Evolutionary conservation across 2,797 vertebrate species (phyloP).

Genomic region (Tenualosa thibaudeaui): DNA sequence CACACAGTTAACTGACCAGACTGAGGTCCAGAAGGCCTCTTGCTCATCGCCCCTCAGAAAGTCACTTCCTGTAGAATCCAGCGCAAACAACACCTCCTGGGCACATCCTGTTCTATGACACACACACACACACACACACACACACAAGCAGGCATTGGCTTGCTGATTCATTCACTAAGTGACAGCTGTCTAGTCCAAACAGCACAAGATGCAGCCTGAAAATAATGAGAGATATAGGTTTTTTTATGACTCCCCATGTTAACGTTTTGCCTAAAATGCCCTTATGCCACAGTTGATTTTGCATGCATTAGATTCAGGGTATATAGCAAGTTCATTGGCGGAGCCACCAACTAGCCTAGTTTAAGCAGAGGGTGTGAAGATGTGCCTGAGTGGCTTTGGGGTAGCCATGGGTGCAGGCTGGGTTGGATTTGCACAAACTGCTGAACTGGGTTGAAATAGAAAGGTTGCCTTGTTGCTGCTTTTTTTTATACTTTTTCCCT

Average conservation of each 20-base stretch:
- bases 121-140: not conserved
- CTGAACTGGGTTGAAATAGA: slow-evolving; percentile 3
- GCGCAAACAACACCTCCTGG: not conserved
- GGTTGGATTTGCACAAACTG: slow-evolving; percentile 11
- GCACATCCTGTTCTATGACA: slow-evolving; percentile 7
- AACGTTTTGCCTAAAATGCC: not conserved
- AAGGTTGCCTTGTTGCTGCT: not conserved
- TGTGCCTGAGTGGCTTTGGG: not conserved
- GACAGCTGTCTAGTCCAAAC: not conserved
- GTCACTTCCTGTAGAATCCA: not conserved
- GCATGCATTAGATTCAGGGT: not conserved
- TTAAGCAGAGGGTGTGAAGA: slow-evolving; percentile 3
- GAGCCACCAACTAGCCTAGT: not conserved
- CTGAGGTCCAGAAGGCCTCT: slow-evolving; percentile 11
- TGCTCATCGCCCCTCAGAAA: not conserved
- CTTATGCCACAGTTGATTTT: not conserved
- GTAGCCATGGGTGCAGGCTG: not conserved
- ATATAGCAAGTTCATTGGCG: not conserved
- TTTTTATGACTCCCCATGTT: not conserved
- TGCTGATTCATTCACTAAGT: slow-evolving; percentile 11
- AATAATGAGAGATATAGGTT: not conserved
- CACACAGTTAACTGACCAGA: not conserved
- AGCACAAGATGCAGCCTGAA: not conserved
- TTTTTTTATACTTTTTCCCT: not conserved
- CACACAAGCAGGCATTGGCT: not conserved